Conservation (phyloP, 2,888 invertebrate species). For the Ectemnius continuus region DNA sequence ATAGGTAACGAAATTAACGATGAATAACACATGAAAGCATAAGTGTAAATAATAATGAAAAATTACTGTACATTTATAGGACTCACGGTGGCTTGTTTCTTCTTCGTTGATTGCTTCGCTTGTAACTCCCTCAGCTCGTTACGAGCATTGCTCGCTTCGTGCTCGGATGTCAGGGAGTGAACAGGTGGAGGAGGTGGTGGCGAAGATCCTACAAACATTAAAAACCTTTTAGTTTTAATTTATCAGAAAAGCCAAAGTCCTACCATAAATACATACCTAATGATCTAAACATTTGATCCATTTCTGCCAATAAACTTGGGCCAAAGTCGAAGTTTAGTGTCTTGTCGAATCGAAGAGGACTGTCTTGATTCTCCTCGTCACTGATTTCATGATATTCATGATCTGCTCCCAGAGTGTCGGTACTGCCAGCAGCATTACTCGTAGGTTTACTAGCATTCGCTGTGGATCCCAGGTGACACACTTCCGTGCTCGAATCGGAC, state of each 20-base stretch:
- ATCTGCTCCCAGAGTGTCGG: constrained; percentile 74
- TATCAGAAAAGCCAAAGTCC: not conserved
- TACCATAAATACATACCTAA: constrained; percentile 70
- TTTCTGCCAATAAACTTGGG: constrained; percentile 93
- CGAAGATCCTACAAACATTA: constrained; percentile 66
- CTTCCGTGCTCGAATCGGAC: constrained; percentile 72
- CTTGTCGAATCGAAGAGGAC: constrained; percentile 78
- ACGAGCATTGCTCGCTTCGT: constrained; percentile 83
- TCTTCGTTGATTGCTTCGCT: constrained; percentile 78
- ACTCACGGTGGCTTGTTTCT: constrained; percentile 81
- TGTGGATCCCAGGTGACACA: constrained; percentile 65
- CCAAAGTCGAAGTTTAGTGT: constrained; percentile 86
- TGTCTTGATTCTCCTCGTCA: constrained; percentile 84
- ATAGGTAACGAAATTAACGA: constrained; percentile 59
- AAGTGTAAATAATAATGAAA: constrained; percentile 60
- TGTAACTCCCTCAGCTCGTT: constrained; percentile 85
- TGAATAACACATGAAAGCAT: constrained; percentile 46
- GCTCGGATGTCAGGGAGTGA: constrained; percentile 73
- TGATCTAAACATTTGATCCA: constrained; percentile 90
- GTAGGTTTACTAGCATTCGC: constrained; percentile 64
- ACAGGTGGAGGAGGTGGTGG: constrained; percentile 73
- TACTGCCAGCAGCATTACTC: constrained; percentile 64
- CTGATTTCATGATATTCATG: constrained; percentile 92
- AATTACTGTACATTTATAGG: constrained; percentile 73
- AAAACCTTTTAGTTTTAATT: not conserved